These are phyloP conservation scores for Biston betularia DNA, from an alignment of 2,888 invertebrate species.

Conservation along the genomic window DNA sequence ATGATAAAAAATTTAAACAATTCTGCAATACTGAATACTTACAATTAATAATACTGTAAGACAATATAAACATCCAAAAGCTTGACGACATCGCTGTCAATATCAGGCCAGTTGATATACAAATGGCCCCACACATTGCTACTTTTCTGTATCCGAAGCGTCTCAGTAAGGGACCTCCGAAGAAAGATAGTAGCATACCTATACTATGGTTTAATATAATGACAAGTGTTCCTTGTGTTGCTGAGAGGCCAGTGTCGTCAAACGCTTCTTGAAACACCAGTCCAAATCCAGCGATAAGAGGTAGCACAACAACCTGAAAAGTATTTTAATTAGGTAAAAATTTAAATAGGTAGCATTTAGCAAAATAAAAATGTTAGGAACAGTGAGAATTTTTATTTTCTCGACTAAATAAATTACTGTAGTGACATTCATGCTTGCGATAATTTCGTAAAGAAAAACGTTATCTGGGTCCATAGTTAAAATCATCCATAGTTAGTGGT, in stretches of 20 bases:
- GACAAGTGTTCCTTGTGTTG: slow-evolving; percentile 87
- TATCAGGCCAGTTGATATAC: slow-evolving; percentile 86
- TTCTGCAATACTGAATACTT: slow-evolving; percentile 65
- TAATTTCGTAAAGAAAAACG: too few relatives aligned
- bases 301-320: slow-evolving; percentile 81
- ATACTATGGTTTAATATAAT: slow-evolving; percentile 89
- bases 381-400: too few relatives aligned
- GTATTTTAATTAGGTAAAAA: background rate
- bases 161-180: slow-evolving; percentile 88
- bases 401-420: background rate
- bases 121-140: slow-evolving; percentile 83
- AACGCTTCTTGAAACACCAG: slow-evolving; percentile 89
- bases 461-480: too few relatives aligned
- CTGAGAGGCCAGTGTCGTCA: slow-evolving; percentile 82
- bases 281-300: slow-evolving; percentile 88
- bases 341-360: background rate
- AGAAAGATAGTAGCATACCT: slow-evolving; percentile 88
- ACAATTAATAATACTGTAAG: slow-evolving; percentile 90
- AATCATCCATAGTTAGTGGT: too few relatives aligned
- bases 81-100: slow-evolving; percentile 84
- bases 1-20: slow-evolving; percentile 63
- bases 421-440: background rate
- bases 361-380: background rate
- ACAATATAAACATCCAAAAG: slow-evolving; percentile 87
- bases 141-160: slow-evolving; percentile 89